phyloP scores from a whole-genome alignment of 2,888 invertebrate genomes.

The Melanostoma mellinum region DNA sequence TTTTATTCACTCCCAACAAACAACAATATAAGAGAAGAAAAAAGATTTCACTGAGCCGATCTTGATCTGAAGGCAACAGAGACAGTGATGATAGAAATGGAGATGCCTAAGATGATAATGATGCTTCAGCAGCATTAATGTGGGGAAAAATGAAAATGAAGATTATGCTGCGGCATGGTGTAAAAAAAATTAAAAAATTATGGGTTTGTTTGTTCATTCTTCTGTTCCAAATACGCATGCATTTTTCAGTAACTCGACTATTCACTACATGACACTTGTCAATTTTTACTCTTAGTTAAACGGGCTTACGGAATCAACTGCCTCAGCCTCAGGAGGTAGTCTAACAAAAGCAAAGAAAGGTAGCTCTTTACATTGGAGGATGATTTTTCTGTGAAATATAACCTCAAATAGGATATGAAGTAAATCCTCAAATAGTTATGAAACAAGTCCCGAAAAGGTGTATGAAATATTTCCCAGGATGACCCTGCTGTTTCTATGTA shows the following conservation, averaged over 20 bases:
- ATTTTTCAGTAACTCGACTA: neutral
- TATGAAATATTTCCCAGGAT: too few species aligned
- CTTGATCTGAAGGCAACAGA: constrained; percentile 39
- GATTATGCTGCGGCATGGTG: constrained; percentile 24
- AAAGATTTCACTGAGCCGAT: constrained; percentile 44
- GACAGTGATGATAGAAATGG: constrained; percentile 45
- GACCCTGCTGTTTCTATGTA: too few species aligned
- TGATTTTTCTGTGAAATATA: too few species aligned
- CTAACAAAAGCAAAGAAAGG: too few species aligned
- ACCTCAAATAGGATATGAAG: too few species aligned
- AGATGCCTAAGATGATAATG: constrained; percentile 41
- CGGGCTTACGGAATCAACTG: too few species aligned
- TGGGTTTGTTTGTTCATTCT: neutral
- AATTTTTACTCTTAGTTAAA: too few species aligned
- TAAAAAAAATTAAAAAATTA: constrained; percentile 32
- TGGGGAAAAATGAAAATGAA: constrained; percentile 32
- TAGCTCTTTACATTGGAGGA: too few species aligned
- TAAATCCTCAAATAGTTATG: too few species aligned
- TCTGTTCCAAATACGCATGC: constrained; percentile 6
- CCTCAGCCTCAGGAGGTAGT: too few species aligned
- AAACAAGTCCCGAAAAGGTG: too few species aligned
- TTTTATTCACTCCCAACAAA: constrained; percentile 36
- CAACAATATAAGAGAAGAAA: constrained; percentile 21
- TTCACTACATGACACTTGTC: too few species aligned
- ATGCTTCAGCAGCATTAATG: constrained; percentile 26